These are phyloP conservation scores for Sebastes itinus DNA, from an alignment of 2,797 vertebrate species.

Conservation along the genomic window DNA sequence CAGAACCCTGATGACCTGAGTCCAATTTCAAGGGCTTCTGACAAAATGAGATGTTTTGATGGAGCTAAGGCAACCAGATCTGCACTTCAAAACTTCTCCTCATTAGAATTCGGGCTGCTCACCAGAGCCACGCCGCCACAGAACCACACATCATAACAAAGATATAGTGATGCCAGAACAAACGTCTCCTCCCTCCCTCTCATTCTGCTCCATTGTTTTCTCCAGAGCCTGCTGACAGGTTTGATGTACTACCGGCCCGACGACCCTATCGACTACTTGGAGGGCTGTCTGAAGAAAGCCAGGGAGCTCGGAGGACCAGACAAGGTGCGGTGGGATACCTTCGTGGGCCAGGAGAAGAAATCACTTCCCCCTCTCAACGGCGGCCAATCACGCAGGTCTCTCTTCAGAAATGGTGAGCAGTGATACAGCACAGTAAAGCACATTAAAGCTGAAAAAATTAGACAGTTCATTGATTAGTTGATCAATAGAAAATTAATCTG, in stretches of 20 bases:
- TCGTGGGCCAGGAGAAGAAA: slow-evolving; percentile 96
- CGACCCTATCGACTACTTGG: slow-evolving; percentile 96
- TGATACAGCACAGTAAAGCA: neutral
- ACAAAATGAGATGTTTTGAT: slow-evolving; percentile 40
- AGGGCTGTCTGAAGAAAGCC: slow-evolving; percentile 93
- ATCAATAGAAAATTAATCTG: neutral
- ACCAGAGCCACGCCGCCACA: neutral
- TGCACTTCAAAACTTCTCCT: slow-evolving; percentile 22
- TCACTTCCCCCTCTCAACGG: slow-evolving; percentile 94
- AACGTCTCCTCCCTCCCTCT: neutral
- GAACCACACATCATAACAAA: slow-evolving; percentile 12
- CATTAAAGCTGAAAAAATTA: neutral
- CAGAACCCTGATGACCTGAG: neutral
- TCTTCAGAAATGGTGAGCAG: slow-evolving; percentile 94
- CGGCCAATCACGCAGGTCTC: slow-evolving; percentile 91
- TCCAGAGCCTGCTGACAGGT: slow-evolving; percentile 95
- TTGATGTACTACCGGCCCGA: slow-evolving; percentile 97
- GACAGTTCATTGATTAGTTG: neutral
- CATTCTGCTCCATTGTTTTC: slow-evolving; percentile 9
- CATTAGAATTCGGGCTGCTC: slow-evolving; percentile 3
- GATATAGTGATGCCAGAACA: neutral
- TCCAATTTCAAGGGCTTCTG: slow-evolving; percentile 24
- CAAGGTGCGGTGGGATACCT: slow-evolving; percentile 97
- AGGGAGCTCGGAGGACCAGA: slow-evolving; percentile 93
- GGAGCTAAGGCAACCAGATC: slow-evolving; percentile 31